These are phyloP conservation scores for Amia ocellicauda DNA, from an alignment of 2,113 vertebrate genomes.

Conservation along the genomic window DNA sequence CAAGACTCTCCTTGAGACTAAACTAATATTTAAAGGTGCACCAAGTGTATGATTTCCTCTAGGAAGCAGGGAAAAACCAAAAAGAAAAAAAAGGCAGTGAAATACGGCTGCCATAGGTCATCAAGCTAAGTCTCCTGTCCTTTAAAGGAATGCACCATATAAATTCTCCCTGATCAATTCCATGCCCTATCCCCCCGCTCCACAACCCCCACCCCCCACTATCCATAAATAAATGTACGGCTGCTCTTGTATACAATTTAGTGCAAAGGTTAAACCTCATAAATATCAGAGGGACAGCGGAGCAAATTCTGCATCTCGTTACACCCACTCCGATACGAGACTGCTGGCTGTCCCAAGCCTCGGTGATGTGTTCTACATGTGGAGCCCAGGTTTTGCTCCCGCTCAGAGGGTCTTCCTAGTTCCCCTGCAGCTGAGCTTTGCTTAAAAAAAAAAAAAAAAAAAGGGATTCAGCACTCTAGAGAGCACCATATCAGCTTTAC, in stretches of 20 bases:
- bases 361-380: neutral
- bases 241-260: constrained; percentile 1
- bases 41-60: neutral
- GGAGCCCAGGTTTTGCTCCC: neutral
- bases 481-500: no score
- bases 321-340: neutral
- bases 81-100: neutral
- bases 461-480: no score
- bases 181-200: neutral
- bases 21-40: constrained; percentile 4
- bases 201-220: neutral
- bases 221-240: neutral
- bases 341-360: neutral
- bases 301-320: constrained; percentile 2
- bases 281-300: neutral
- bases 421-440: neutral
- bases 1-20: neutral
- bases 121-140: constrained; percentile 1
- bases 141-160: constrained; percentile 1
- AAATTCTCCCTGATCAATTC: constrained; percentile 2
- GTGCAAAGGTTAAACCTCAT: constrained; percentile 8
- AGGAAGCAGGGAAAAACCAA: no score
- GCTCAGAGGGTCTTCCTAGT: neutral
- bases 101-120: neutral
- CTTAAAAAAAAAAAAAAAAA: no score